Evolutionary conservation across 2,113 vertebrate genomes (phyloP).

Genomic region (Spermophilus dauricus): DNA sequence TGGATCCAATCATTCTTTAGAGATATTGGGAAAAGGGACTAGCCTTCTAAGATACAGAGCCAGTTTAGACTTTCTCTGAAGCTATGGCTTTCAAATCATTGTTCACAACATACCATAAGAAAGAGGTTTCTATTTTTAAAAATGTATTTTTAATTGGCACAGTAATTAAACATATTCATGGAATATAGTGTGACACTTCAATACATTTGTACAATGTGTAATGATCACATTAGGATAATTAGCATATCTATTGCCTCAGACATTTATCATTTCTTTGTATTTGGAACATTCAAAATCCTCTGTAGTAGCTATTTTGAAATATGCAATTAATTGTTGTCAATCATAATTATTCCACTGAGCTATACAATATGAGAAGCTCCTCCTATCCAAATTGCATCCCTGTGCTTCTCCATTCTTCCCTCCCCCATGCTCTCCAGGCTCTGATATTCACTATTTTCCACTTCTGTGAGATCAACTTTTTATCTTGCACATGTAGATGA

Average conservation of each 20-base stretch:
- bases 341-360: not conserved
- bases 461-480: not conserved
- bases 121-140: not conserved
- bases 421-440: not conserved
- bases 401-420: not conserved
- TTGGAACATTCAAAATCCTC: not conserved
- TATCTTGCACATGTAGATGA: not conserved
- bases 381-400: too few species aligned
- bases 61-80: not conserved
- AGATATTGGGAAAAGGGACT: not conserved
- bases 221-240: not conserved
- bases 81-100: not conserved
- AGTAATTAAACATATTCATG: not conserved
- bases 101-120: not conserved
- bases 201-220: not conserved
- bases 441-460: not conserved
- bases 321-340: not conserved
- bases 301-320: not conserved
- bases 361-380: not conserved
- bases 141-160: not conserved
- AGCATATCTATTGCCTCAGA: not conserved
- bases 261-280: not conserved
- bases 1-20: not conserved
- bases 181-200: not conserved
- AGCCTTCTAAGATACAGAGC: not conserved